These are phyloP conservation scores for Aphelinus certus DNA, from an alignment of 1,140 invertebrate species.

Conservation along the genomic window DNA sequence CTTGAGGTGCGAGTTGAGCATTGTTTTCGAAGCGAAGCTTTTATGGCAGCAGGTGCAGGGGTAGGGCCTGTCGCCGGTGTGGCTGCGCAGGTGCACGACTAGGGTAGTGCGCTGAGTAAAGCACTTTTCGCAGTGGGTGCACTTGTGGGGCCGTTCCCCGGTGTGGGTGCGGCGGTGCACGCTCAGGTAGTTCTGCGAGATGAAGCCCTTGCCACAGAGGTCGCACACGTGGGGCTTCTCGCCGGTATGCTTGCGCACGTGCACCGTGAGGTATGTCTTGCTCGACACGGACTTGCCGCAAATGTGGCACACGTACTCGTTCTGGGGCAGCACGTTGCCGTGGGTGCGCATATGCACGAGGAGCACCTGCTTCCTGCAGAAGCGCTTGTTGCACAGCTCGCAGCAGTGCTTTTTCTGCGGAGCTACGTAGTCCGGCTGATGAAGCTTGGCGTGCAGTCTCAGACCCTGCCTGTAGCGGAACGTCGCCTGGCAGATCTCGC, in stretches of 20 bases:
- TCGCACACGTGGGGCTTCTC: constrained; percentile 67
- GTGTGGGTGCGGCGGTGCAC: constrained; percentile 79
- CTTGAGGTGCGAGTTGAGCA: constrained; percentile 64
- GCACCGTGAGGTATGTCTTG: constrained; percentile 85
- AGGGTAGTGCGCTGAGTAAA: constrained; percentile 75
- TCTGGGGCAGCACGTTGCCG: constrained; percentile 53
- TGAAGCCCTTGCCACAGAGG: constrained; percentile 74
- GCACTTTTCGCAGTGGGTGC: constrained; percentile 76
- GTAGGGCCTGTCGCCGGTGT: constrained; percentile 73
- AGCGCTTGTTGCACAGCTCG: constrained; percentile 63
- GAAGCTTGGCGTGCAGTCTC: constrained; percentile 66
- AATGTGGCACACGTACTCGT: constrained; percentile 73
- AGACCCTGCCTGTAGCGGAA: constrained; percentile 66
- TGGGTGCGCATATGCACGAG: constrained; percentile 63
- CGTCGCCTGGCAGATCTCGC: constrained; percentile 63
- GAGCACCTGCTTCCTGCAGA: constrained; percentile 62
- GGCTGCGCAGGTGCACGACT: constrained; percentile 66
- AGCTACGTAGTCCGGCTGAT: constrained; percentile 63
- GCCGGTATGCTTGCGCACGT: constrained; percentile 78
- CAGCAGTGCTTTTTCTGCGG: constrained; percentile 64
- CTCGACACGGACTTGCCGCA: constrained; percentile 77
- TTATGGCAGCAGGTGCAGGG: constrained; percentile 69
- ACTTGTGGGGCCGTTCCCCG: constrained; percentile 72
- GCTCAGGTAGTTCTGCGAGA: constrained; percentile 76
- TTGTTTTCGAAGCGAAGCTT: constrained; percentile 63